Base-by-base conservation (phyloP, 2,888 invertebrate genomes). In the Pseudeuparius sepicola region DNA sequence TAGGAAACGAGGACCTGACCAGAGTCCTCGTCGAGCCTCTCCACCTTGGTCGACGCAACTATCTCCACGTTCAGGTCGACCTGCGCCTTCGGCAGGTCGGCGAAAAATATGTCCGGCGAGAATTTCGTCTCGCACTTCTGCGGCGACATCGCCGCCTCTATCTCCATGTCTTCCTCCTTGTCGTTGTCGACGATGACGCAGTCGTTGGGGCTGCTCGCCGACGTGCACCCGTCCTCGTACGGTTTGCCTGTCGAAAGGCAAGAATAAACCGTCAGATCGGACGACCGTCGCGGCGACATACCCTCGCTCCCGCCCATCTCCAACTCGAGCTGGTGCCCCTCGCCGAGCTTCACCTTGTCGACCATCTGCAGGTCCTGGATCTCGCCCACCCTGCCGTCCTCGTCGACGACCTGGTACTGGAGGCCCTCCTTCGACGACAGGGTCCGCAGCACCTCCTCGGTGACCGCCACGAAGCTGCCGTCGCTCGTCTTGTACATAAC, bases 401-500 rank as follows among this genome's bases (percentile, higher is more conserved):
- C 60, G 31, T 61, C 59, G 6, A 61, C 50, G 12, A 61, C 54
- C 45, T 61, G 59, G 40, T 58, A 60, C 34, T 57, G 56, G 3
- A 60, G 41, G 0, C 49, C 45, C 28, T 49, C 50, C 31, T 56
- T 59, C 29, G 54, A 52, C 1, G 56, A 52, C 24, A 62, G 48
- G 45, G 54, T 58, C 29, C 57, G 61, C 23, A 76, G 60, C 15
- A 75, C 71, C 46, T 75, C 75, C 53, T 75, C 75, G 39, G 72
- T 74, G 2, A 76, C 70, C 39, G 72, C 72, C 1, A 75, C 70
- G 48, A 73, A 73, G 16, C 71, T 72, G 1, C 75, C 75, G 44
- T 75, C 74, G 14, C 70, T 73, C 2, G 73, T 74, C 54, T 75
- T 74, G 43, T 73, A 73, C 44, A 76, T 67, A 46, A 76, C 73